Evolutionary conservation across 2,113 vertebrate species (phyloP), one percentile per base, ranked within the genome.

Genomic region (Trinectes maculatus): DNA sequence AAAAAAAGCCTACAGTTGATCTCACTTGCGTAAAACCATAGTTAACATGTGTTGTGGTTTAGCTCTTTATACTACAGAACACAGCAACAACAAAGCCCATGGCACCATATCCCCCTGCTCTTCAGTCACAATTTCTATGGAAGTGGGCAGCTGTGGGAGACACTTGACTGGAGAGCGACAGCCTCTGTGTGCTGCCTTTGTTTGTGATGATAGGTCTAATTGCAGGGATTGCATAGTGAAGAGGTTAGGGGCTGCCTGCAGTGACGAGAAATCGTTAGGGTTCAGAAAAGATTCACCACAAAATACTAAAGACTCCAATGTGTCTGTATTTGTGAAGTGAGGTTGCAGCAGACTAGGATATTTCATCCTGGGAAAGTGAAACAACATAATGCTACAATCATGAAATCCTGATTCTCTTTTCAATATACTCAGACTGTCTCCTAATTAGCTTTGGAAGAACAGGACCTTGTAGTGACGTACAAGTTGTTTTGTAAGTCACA

Each of bases 171-270:
- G 78, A 80, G 78, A 89, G 86, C 60, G 29, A 19, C 67, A 43
- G 73, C 68, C 55, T 79, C 64, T 72, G 65, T 84, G 74, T 19
- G 79, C 55, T 43, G 72, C 85, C 78, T 87, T 89, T 87, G 83
- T 91, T 87, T 87, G 80, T 13, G 36, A 78, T 90, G 83, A 89
- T 89, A 78, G 67, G 69, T 85, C 68, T 87, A 87, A 92, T 88
- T 83, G 82, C 77, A 74, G 77, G 85, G 58, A 77, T 57, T 81
- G 76, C 74, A 71, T 64, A 68, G 57, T 40, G 37, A 40, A n/a
- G 16, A 40, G 37, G 16, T n/a, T n/a, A 76, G 58, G 76, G 77
- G 67, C 67, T 59, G 70, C 73, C 64, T 43, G 49, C 64, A 39
- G 57, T 33, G 64, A 48, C 64, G 51, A 70, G n/a, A 78, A 47